Evolutionary conservation across 2,797 vertebrate species (phyloP).

Genomic region (Pteropus rufus): DNA sequence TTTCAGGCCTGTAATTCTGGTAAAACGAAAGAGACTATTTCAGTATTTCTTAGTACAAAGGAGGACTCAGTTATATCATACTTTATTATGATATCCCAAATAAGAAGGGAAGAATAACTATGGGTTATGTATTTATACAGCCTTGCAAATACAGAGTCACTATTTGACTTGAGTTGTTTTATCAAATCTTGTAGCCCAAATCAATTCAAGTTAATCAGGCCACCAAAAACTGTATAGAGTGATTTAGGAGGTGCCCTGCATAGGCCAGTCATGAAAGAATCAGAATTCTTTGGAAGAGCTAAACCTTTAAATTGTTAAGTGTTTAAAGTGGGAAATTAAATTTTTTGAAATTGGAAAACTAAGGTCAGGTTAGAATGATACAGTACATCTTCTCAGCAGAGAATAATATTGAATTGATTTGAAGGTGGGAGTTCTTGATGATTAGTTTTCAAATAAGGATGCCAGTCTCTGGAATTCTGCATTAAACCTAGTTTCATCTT

Average conservation of each 20-base stretch:
- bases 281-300: constrained; percentile 31
- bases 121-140: neutral
- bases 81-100: constrained; percentile 1
- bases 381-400: neutral
- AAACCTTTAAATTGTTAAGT: constrained; percentile 21
- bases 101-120: constrained; percentile 15
- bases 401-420: constrained; percentile 12
- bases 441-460: constrained; percentile 8
- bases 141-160: neutral
- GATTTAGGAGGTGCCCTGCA: neutral
- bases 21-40: neutral
- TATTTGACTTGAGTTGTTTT: constrained; percentile 40
- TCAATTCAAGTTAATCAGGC: constrained; percentile 19
- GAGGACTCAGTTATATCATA: neutral
- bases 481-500: constrained; percentile 30
- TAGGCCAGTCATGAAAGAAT: neutral
- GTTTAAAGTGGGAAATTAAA: constrained; percentile 23
- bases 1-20: neutral
- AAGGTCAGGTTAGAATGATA: neutral
- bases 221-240: neutral
- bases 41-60: constrained; percentile 19
- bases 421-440: neutral
- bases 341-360: neutral
- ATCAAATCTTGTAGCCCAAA: constrained; percentile 21
- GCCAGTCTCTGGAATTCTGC: constrained; percentile 3